Evolutionary conservation across 2,888 invertebrate species (phyloP), one percentile per base, ranked within the genome.

Genomic region (Xylophagus ater): DNA sequence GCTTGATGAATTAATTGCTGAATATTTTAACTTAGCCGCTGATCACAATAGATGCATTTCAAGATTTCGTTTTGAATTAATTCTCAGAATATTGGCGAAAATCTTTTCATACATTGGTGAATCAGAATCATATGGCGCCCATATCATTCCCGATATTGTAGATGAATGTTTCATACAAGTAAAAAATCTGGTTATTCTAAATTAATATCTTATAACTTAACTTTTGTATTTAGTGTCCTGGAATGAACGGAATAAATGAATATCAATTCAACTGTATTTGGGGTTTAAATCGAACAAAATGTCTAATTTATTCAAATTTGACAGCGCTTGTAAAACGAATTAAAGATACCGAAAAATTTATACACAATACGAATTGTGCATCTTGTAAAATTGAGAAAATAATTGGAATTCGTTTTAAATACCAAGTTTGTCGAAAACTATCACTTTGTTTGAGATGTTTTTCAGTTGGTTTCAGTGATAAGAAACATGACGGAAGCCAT

Each of bases 401-500:
- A 10, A 52, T 55, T 34, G 65, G 65, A 13, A 59, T 65, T 17
- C 57, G 63, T 1, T 65, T 64, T 25, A 62, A 62, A 45, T 65
- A 65, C 24, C 59, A 58, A 43, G 48, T 53, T 13, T 65, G 65
- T 19, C 53, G 53, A 12, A 56, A 59, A 44, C 26, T 63, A 4
- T 64, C 63, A 0, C 42, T 65, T 12, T 65, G 65, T 32, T 43
- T 63, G 34, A 55, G 56, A 40, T 65, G 65, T 44, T 65, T 64
- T 49, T 57, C 63, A 2, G 50, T 51, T 13, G 62, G 63, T 2
- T 55, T 43, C 23, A 47, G 49, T 1, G 50, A 47, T 14, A 52
- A 53, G 28, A 60, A 58, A 33, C 65, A 65, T 40, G 42, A 46
- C 2, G 13, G 30, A 9, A 47, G 53, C 6, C 65, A 65, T 50